Evolutionary conservation across 2,797 vertebrate genomes (phyloP), one percentile per base, ranked within the genome.

Genomic region (Gobionotothen gibberifrons): DNA sequence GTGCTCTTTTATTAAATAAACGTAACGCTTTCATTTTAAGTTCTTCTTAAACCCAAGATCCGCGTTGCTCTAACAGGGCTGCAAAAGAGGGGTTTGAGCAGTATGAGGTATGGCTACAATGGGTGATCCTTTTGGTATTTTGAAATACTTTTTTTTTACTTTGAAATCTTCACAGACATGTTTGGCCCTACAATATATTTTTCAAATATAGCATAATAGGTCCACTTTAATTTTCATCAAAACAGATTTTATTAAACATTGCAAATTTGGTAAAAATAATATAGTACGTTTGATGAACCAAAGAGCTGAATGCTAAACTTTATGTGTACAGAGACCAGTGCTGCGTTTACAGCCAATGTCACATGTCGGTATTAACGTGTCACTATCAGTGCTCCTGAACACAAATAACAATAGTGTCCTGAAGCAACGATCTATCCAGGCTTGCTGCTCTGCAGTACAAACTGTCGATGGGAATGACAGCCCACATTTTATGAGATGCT

Each of bases 391-490:
- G 47, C 61, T 19, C 51, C 39, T 55, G 49, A 65, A 74, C 56
- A 77, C 70, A 70, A 78, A 81, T 63, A 65, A 60, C 49, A 65
- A 60, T 46, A 39, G 47, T 52, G 40, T 79, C 70, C 78, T 44
- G 62, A 46, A 82, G 78, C 69, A 76, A 69, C 76, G 69, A 79
- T 87, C 75, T 48, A 65, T 81, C 57, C 76, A 69, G 76, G 89
- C 83, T 78, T 67, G 53, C 60, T 32, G 57, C 78, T 57, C 62
- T 54, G 72, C 74, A 46, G 59, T 21, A 32, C 32, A 53, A 78
- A 72, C 87, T 80, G 84, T 80, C 22, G 40, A 79, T 36, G 78
- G 54, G 49, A 74, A 64, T 80, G 86, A 85, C 87, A 79, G 70
- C 68, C 56, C 82, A 64, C 42, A 57, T 84, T 83, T 87, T 55